Conservation (phyloP, 2,888 invertebrate species). For the Heteropelma amictum region DNA sequence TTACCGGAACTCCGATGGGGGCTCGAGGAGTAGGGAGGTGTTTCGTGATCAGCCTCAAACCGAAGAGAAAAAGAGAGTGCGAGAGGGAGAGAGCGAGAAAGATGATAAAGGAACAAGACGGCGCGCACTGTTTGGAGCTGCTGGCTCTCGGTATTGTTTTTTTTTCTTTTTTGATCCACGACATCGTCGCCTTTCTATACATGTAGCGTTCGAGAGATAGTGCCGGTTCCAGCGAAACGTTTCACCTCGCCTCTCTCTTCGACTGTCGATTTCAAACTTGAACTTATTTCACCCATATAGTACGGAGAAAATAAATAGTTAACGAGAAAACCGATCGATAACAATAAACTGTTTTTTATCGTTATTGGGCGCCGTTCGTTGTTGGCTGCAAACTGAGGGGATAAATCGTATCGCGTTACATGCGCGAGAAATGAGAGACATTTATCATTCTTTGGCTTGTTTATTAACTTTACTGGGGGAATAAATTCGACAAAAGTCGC, state of each 20-base stretch:
- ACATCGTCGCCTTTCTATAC: conserved; percentile 26
- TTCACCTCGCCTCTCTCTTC: conserved; percentile 40
- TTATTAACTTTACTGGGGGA: too few species aligned
- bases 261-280: conserved; percentile 9
- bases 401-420: too few species aligned
- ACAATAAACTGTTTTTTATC: too few species aligned
- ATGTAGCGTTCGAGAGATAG: conserved; percentile 43
- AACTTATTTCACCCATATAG: conserved; percentile 24
- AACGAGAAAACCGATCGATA: neutral
- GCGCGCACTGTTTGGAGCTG: conserved; percentile 34
- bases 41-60: neutral
- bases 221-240: conserved; percentile 55
- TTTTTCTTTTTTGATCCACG: conserved; percentile 1
- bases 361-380: too few species aligned
- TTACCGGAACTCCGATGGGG: conserved; percentile 57
- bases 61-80: conserved; percentile 5
- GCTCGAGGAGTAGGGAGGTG: conserved; percentile 23
- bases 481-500: too few species aligned
- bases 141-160: conserved; percentile 39
- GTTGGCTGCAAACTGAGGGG: too few species aligned
- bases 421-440: too few species aligned
- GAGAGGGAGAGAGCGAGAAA: conserved; percentile 25
- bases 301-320: conserved; percentile 4
- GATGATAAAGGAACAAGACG: conserved; percentile 5
- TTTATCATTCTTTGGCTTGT: too few species aligned